Conservation (phyloP, 2,113 vertebrate species). For the Podocnemis expansa region DNA sequence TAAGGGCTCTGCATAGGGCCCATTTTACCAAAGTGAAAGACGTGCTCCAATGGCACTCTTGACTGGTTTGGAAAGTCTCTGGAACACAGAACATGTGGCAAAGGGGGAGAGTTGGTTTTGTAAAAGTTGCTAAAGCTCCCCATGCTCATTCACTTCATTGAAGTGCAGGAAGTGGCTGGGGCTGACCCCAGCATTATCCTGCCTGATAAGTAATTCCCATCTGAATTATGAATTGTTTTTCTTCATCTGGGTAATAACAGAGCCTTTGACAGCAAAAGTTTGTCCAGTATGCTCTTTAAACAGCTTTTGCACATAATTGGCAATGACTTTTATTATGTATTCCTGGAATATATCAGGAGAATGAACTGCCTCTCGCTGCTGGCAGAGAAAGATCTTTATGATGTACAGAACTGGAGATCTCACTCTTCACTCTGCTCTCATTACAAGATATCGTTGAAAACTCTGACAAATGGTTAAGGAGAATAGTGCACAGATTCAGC, state of each 20-base stretch:
- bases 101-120: neutral
- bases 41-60: neutral
- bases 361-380: neutral
- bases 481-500: neutral
- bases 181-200: neutral
- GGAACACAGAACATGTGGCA: neutral
- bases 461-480: neutral
- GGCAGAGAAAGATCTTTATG: neutral
- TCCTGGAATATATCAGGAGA: neutral
- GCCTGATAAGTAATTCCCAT: neutral
- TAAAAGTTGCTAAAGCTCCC: neutral
- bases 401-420: neutral
- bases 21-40: neutral
- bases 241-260: neutral
- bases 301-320: neutral
- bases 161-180: neutral
- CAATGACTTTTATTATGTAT: slow-evolving; percentile 18
- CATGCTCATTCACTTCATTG: neutral
- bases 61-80: neutral
- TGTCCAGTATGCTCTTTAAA: slow-evolving; percentile 13
- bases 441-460: slow-evolving; percentile 21
- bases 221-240: neutral
- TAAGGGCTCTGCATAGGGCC: neutral
- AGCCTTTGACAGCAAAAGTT: neutral
- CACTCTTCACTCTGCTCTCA: neutral